Conservation (phyloP, 1,140 invertebrate genomes). For the Oncopodura yosiiana region DNA sequence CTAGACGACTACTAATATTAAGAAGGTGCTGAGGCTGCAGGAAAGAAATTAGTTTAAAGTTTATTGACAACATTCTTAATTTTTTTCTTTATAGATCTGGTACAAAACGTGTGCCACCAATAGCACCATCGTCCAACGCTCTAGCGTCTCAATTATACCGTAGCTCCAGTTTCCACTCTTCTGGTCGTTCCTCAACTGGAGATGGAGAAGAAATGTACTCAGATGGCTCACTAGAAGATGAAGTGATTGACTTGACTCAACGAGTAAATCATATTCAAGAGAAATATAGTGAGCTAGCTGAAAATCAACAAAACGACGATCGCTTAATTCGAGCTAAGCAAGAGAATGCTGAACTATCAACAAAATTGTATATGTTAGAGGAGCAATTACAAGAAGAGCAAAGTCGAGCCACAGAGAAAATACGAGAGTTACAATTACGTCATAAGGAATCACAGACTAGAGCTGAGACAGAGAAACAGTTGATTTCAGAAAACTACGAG, state of each 20-base stretch:
- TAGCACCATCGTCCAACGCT: slow-evolving; percentile 32
- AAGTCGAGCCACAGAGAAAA: slow-evolving; percentile 67
- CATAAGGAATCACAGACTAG: slow-evolving; percentile 67
- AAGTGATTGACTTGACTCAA: slow-evolving; percentile 80
- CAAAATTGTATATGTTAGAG: slow-evolving; percentile 79
- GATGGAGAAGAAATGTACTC: slow-evolving; percentile 87
- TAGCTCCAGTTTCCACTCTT: slow-evolving; percentile 80
- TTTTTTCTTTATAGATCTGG: slow-evolving; percentile 47
- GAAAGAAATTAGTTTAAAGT: too few species aligned
- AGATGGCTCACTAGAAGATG: slow-evolving; percentile 78
- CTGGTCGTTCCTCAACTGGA: slow-evolving; percentile 74
- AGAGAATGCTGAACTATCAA: slow-evolving; percentile 79
- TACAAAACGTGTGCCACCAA: slow-evolving; percentile 14
- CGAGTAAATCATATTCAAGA: slow-evolving; percentile 85
- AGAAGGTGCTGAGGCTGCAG: too few species aligned
- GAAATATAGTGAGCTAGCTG: slow-evolving; percentile 73
- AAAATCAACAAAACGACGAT: slow-evolving; percentile 75
- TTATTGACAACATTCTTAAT: slow-evolving; percentile 13
- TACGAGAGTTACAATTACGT: slow-evolving; percentile 72
- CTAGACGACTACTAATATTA: too few species aligned
- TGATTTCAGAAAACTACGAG: slow-evolving; percentile 73
- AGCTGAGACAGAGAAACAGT: slow-evolving; percentile 72
- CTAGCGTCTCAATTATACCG: slow-evolving; percentile 60
- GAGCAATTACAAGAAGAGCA: slow-evolving; percentile 85
- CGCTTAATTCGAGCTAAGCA: slow-evolving; percentile 74